Base-by-base conservation (phyloP, 2,888 invertebrate genomes). In the Coleophora flavipennella region DNA sequence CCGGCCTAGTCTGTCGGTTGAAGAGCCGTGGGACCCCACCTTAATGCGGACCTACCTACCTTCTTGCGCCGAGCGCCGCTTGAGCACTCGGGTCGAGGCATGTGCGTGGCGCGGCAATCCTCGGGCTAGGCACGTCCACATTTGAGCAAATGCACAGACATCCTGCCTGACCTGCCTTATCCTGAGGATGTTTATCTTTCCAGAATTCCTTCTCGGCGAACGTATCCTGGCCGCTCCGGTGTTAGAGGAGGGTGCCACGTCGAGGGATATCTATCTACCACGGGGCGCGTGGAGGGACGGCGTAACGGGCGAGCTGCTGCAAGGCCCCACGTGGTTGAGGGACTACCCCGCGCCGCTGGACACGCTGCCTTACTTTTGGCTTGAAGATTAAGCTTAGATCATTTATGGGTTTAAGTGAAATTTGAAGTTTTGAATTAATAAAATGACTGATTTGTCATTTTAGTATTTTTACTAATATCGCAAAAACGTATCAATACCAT, bases 151-250 rank as follows among this genome's bases (percentile, higher is more conserved):
- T n/a, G n/a, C n/a, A n/a, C n/a, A n/a, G n/a, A n/a, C n/a, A n/a
- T 8, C 2, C 8, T 9, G 8, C 28, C 10, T 27, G 8, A 27
- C 28, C 28, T 9, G 28, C 28, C 28, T 10, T 27, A 27, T 9
- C 28, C 28, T 10, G 8, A 27, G n/a, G n/a, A 6, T 10, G 12
- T 14, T 13, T 33, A 13, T 1, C 7, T 10, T 33, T 38, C 1
- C 74, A 92, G 92, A 92, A 68, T 94, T 86, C 70, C 76, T 93
- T 14, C 79, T 93, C 2, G 93, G 93, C 0, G 89, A 91, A 54
- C 75, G 80, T 35, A 76, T 92, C 38, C 64, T 94, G 8, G 90
- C 90, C 0, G 93, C 93, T 0, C 93, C 93, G 0, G 88, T 94
- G 7, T 44, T 92, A 25, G 76, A 79, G 36, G 74, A 89, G 58